phyloP scores from a whole-genome alignment of 2,113 vertebrate genomes.

The Semicossyphus pulcher region DNA sequence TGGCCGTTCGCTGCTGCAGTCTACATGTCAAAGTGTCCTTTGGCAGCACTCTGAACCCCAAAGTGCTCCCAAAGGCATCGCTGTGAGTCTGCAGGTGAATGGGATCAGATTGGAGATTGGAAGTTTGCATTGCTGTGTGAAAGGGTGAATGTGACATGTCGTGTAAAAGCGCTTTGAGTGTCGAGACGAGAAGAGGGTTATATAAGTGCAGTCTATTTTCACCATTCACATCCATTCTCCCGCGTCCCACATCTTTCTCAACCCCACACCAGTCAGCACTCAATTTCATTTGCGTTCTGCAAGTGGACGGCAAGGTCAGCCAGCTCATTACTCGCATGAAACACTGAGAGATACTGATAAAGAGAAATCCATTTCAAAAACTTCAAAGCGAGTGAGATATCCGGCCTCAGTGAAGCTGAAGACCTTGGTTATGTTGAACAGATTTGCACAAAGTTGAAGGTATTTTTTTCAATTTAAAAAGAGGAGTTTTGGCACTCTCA shows the following conservation, averaged over 20 bases:
- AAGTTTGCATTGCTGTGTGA: no score
- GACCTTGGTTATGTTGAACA: neutral
- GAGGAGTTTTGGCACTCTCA: neutral
- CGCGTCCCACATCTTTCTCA: neutral
- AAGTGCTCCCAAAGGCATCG: no score
- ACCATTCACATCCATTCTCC: neutral
- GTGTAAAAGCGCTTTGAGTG: no score
- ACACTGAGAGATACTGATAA: neutral
- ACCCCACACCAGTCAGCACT: neutral
- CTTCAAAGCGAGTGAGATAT: neutral
- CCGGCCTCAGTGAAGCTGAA: neutral
- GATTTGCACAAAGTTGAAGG: neutral
- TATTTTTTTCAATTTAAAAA: neutral
- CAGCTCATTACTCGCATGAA: neutral
- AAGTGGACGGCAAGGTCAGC: neutral
- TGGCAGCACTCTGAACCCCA: no score
- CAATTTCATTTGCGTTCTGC: neutral
- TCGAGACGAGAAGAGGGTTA: no score
- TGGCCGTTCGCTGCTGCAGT: no score
- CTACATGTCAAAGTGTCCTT: no score
- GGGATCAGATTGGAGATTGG: no score
- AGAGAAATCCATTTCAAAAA: neutral
- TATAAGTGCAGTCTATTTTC: no score
- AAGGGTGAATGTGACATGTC: no score
- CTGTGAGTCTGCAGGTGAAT: no score